Evolutionary conservation across 37 sponge, comb jelly and placozoan species (phyloP).

Genomic region (Petrosia ficiformis): DNA sequence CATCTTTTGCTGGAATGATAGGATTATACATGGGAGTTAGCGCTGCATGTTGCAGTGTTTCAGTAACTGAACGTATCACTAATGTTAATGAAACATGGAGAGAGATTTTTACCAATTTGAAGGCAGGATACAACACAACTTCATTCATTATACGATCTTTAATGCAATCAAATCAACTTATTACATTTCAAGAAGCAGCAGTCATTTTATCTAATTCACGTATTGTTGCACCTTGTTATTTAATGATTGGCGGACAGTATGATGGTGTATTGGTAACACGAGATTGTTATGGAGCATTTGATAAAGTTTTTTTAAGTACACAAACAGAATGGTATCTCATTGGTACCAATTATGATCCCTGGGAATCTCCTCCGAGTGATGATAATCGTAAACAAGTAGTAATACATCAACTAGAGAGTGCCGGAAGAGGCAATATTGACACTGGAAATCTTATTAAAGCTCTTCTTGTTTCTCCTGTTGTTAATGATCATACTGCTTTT

Average conservation of each 20-base stretch:
- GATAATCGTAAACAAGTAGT: slow-evolving; percentile 88
- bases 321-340: slow-evolving; percentile 77
- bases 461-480: neutral
- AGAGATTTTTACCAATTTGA: slow-evolving; percentile 52
- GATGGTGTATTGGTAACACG: slow-evolving; percentile 91
- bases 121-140: slow-evolving; percentile 20
- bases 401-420: slow-evolving; percentile 60
- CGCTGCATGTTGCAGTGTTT: slow-evolving; percentile 67
- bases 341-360: slow-evolving; percentile 95
- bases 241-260: slow-evolving; percentile 75
- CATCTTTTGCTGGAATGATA: slow-evolving; percentile 82
- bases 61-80: slow-evolving; percentile 89
- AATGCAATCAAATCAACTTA: slow-evolving; percentile 13
- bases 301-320: slow-evolving; percentile 52
- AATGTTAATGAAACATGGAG: slow-evolving; percentile 58
- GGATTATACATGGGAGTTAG: slow-evolving; percentile 80
- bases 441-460: neutral
- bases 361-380: slow-evolving; percentile 71
- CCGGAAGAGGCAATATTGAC: slow-evolving; percentile 42
- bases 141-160: slow-evolving; percentile 46
- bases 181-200: slow-evolving; percentile 59
- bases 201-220: slow-evolving; percentile 42
- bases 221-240: slow-evolving; percentile 82
- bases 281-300: slow-evolving; percentile 46
- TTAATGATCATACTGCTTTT: neutral